Base-by-base conservation (phyloP, 2,888 invertebrate species). In the Calephelis perditalis region DNA sequence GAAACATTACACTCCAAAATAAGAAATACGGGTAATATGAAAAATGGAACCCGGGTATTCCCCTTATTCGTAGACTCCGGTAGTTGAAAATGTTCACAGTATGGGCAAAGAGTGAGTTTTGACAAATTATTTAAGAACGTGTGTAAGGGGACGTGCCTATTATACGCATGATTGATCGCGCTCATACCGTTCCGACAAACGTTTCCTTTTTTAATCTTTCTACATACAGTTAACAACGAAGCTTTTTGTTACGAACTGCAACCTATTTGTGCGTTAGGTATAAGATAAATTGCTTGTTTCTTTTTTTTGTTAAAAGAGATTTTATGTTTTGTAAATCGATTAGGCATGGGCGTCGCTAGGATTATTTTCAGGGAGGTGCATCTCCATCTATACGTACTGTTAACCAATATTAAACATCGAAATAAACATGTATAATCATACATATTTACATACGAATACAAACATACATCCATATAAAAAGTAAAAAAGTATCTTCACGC, bases 101-200 rank as follows among this genome's bases (percentile, higher is more conserved):
- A 77, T 74, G 78, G 76, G 78, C 78, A 73, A 75, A 74, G 75
- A 76, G 78, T 75, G 79, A 79, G 75, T 86, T 82, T 81, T 90
- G 89, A 90, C 88, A 90, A 90, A 90, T 90, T 88, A 89, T 88
- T 87, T 84, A 84, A 85, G 88, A 79, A 88, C 89, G 88, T 89
- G 89, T 85, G 82, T 82, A 73, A 81, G 79, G 81, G 79, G 80
- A 83, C 84, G 80, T 77, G 79, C 73, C 81, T 79, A 83, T 87
- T 86, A 82, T 86, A 75, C 73, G 72, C 70, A 76, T 89, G 89
- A 90, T 90, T 84, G 87, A 90, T 89, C 78, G 82, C 76, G 76
- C 73, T 80, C 79, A 84, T 83, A 79, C 77, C 75, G 74, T 70
- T 65, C 73, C 77, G 76, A 78, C 80, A 81, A 81, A 80, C 76